Conservation (phyloP, 2,113 vertebrate species). For the Onychostoma macrolepis region DNA sequence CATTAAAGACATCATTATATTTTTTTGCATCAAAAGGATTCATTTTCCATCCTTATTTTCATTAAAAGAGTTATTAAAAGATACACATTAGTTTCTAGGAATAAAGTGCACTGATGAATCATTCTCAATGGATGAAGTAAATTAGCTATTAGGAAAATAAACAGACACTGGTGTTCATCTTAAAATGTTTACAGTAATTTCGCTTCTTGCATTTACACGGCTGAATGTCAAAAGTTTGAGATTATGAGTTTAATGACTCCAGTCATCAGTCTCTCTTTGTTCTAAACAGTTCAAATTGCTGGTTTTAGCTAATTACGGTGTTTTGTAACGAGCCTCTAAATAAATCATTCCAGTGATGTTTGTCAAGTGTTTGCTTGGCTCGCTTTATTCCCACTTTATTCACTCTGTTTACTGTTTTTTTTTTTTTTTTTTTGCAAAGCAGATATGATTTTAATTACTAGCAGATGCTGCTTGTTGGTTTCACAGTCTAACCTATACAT, state of each 20-base stretch:
- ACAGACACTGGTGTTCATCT: neutral
- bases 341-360: neutral
- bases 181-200: neutral
- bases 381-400: neutral
- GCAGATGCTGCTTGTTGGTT: neutral
- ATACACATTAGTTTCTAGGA: neutral
- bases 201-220: neutral
- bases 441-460: neutral
- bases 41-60: neutral
- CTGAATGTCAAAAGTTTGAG: neutral
- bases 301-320: neutral
- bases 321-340: slow-evolving; percentile 1
- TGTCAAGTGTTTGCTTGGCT: neutral
- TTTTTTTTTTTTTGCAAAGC: neutral
- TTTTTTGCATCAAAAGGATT: neutral
- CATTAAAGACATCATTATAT: neutral
- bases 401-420: neutral
- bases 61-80: neutral
- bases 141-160: neutral
- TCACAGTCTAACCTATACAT: neutral
- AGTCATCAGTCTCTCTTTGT: neutral
- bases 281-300: neutral
- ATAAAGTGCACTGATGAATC: neutral
- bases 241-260: neutral
- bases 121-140: neutral